Conservation (phyloP, 2,113 vertebrate species). For the Pitta sordida region DNA sequence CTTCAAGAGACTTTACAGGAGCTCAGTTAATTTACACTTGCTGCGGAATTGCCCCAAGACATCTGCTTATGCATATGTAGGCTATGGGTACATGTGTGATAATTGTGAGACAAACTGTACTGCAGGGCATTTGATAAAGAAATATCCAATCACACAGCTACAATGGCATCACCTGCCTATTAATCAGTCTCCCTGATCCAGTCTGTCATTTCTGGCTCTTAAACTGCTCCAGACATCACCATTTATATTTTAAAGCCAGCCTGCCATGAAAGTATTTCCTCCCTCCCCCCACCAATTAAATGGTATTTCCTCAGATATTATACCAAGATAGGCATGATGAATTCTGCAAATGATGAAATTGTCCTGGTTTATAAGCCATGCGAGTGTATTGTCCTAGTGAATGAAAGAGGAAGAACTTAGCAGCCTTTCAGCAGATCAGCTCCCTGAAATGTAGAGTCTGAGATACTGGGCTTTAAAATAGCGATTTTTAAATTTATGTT, state of each 20-base stretch:
- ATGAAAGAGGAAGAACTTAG: background rate
- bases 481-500: background rate
- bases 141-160: background rate
- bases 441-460: background rate
- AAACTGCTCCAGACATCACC: conserved; percentile 19
- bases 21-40: background rate
- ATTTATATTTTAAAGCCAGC: conserved; percentile 44
- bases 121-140: conserved; percentile 22
- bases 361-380: background rate
- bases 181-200: background rate
- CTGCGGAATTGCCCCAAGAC: background rate
- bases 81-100: background rate
- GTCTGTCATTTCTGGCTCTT: conserved; percentile 10
- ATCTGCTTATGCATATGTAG: accelerated
- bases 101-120: background rate
- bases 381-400: background rate
- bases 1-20: background rate
- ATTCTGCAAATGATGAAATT: background rate
- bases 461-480: background rate
- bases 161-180: background rate
- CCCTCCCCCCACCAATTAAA: background rate
- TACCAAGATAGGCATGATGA: background rate
- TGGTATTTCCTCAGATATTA: conserved; percentile 33
- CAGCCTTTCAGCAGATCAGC: background rate
- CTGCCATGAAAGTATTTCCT: conserved; percentile 42